These are phyloP conservation scores for Atethmia centrago DNA, from an alignment of 2,888 invertebrate species.

Conservation along the genomic window DNA sequence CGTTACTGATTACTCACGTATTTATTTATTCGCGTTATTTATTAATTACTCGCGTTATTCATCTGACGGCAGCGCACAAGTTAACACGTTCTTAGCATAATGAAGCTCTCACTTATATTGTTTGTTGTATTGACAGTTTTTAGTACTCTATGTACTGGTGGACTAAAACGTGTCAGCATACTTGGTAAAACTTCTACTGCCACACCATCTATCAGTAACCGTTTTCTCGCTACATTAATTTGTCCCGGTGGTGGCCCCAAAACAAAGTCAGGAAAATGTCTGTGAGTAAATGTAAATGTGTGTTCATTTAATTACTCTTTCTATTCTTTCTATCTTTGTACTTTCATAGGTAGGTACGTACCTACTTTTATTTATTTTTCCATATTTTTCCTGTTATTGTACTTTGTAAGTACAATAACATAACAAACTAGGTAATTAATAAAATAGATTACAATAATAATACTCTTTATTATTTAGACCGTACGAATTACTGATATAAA, in stretches of 20 bases:
- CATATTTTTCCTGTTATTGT: not conserved
- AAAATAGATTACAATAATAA: too few relatives aligned
- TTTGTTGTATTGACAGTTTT: slow-evolving; percentile 14
- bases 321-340: not conserved
- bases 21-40: too few relatives aligned
- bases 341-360: not conserved
- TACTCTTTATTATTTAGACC: too few relatives aligned
- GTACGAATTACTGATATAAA: too few relatives aligned
- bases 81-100: not conserved
- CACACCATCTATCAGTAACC: not conserved
- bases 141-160: slow-evolving; percentile 6
- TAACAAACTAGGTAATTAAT: not conserved
- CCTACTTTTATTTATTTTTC: too few relatives aligned
- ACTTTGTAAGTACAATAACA: not conserved
- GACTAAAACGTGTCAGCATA: not conserved
- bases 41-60: slow-evolving; percentile 1
- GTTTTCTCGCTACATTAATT: not conserved
- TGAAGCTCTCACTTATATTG: slow-evolving; percentile 11
- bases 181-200: accelerated
- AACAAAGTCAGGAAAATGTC: slow-evolving; percentile 16
- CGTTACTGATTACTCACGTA: not conserved
- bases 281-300: slow-evolving; percentile 26
- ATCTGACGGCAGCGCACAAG: not conserved
- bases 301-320: not conserved
- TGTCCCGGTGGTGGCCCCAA: slow-evolving; percentile 25